Conservation (phyloP, 1,140 invertebrate genomes). For the Limonius californicus region DNA sequence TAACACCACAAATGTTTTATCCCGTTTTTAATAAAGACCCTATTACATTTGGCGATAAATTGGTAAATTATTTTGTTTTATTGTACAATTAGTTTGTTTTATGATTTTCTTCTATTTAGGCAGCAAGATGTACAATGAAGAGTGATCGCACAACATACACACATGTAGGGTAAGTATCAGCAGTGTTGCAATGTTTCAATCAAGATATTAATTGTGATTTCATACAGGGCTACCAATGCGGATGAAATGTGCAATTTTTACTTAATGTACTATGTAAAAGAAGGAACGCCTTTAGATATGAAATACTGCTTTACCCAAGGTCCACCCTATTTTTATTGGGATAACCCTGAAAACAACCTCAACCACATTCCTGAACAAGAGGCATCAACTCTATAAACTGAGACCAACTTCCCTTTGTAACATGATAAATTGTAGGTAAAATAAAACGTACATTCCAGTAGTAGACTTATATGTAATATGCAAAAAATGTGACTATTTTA, state of each 20-base stretch:
- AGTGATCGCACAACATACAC: constrained; percentile 62
- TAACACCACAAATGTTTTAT: constrained; percentile 96
- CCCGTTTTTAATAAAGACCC: constrained; percentile 64
- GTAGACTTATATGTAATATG: too few species aligned
- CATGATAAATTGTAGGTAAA: background rate
- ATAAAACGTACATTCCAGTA: too few species aligned
- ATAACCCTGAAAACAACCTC: constrained; percentile 55
- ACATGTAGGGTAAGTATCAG: constrained; percentile 73
- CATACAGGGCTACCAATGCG: constrained; percentile 72
- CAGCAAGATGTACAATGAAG: constrained; percentile 88
- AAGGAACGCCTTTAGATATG: constrained; percentile 69
- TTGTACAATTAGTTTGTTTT: background rate
- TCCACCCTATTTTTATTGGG: constrained; percentile 81
- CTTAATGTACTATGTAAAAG: constrained; percentile 94
- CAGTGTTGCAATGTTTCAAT: too few species aligned
- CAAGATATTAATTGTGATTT: constrained; percentile 7
- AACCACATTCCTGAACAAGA: constrained; percentile 77
- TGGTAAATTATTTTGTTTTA: constrained; percentile 54
- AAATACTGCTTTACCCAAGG: constrained; percentile 86
- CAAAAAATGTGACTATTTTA: too few species aligned
- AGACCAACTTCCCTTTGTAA: background rate
- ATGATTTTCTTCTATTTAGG: constrained; percentile 54
- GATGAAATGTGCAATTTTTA: constrained; percentile 99
- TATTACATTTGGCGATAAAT: constrained; percentile 65
- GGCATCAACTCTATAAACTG: constrained; percentile 48